Percentiles rank a stretch among this genome's conserved stretches.
Evolutionary conservation across 2,888 invertebrate species (phyloP).

Genomic region (Coremacera marginata): DNA sequence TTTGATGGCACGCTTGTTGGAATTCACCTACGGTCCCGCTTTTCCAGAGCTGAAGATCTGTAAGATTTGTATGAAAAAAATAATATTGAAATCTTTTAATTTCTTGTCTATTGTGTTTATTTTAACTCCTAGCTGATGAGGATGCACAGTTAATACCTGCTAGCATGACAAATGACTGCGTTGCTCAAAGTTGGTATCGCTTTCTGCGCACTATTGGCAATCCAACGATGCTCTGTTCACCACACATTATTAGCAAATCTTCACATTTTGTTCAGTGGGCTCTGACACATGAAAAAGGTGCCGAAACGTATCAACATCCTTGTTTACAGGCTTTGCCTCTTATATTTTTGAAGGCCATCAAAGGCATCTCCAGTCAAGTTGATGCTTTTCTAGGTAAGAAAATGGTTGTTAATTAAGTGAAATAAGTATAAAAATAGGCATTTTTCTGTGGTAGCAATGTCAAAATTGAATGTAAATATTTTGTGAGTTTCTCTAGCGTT

Average conservation of each 20-base stretch:
- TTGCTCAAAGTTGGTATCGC: conserved; percentile 96
- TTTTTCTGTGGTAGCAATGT: not conserved
- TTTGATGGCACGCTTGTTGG: conserved; percentile 85
- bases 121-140: conserved; percentile 78
- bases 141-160: conserved; percentile 84
- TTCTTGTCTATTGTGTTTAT: not conserved
- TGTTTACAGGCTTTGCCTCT: conserved; percentile 85
- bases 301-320: conserved; percentile 91
- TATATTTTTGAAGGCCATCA: conserved; percentile 94
- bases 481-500: not conserved
- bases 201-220: conserved; percentile 94
- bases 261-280: conserved; percentile 83
- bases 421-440: not conserved
- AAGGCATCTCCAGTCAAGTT: conserved; percentile 91
- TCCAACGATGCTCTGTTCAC: conserved; percentile 91
- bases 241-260: conserved; percentile 80
- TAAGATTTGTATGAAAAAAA: conserved; percentile 64
- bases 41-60: conserved; percentile 86
- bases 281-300: conserved; percentile 79
- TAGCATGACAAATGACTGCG: conserved; percentile 89
- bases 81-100: not conserved
- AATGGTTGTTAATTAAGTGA: not conserved
- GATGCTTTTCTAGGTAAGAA: conserved; percentile 92
- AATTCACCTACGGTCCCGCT: conserved; percentile 89
- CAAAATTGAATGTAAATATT: not conserved